phyloP scores from a whole-genome alignment of 2,797 vertebrate genomes.

The Sitta carolinensis region DNA sequence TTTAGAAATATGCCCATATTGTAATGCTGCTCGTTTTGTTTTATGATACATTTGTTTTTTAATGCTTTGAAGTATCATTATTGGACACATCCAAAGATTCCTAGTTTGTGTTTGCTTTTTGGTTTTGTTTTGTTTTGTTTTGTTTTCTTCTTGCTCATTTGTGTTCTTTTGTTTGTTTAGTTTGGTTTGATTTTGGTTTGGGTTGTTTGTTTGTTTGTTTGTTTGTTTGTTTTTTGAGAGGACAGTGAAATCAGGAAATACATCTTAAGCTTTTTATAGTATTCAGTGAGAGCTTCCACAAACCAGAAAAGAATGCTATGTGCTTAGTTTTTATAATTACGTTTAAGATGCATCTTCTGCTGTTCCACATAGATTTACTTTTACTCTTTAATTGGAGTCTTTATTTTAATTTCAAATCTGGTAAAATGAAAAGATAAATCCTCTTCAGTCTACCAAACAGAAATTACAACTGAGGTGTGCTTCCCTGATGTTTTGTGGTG shows the following conservation, averaged over 20 bases:
- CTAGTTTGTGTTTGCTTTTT: neutral
- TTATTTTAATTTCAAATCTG: neutral
- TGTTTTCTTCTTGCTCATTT: neutral
- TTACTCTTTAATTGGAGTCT: neutral
- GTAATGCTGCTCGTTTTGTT: neutral
- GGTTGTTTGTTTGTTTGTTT: too few species aligned
- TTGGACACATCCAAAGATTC: neutral
- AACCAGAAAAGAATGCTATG: neutral
- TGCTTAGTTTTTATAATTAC: neutral
- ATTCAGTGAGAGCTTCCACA: neutral
- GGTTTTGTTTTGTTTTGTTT: neutral
- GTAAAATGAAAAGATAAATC: neutral
- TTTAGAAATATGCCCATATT: neutral
- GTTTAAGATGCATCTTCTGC: neutral
- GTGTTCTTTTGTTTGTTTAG: neutral
- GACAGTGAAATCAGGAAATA: neutral
- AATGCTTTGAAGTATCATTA: neutral
- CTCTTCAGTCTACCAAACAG: neutral
- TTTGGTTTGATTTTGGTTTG: neutral
- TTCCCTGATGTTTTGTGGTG: neutral
- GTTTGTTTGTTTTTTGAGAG: neutral
- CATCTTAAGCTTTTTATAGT: neutral
- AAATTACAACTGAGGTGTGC: neutral
- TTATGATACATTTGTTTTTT: neutral
- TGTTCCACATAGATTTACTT: neutral